Evolutionary conservation across 1,140 invertebrate species (phyloP).

Genomic region (Scaptomyza hsui): DNA sequence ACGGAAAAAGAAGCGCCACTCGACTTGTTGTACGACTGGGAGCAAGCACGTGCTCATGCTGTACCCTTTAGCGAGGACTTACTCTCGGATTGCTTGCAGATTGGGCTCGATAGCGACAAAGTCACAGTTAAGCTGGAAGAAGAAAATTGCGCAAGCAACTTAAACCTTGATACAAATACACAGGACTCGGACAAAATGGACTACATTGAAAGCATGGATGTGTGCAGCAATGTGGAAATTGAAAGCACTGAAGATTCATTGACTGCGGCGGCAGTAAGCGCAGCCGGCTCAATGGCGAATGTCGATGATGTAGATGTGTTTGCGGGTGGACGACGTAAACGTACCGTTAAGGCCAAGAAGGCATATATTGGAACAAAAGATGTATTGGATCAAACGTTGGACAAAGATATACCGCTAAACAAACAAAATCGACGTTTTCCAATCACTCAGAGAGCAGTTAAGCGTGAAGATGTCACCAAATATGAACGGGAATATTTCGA

Average conservation of each 20-base stretch:
- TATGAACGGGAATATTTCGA: conserved; percentile 88
- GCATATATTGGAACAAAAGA: conserved; percentile 76
- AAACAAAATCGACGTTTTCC: conserved; percentile 86
- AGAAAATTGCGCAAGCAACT: conserved; percentile 14
- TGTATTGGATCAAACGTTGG: conserved; percentile 73
- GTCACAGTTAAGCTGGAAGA: conserved; percentile 51
- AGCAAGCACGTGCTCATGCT: conserved; percentile 66
- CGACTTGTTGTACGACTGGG: conserved; percentile 79
- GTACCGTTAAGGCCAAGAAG: conserved; percentile 63
- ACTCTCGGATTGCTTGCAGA: conserved; percentile 49
- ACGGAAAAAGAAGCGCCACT: conserved; percentile 68
- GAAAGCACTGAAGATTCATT: conserved; percentile 78
- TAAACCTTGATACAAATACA: conserved; percentile 49
- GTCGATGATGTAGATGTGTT: conserved; percentile 57
- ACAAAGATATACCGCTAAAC: conserved; percentile 70
- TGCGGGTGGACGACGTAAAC: conserved; percentile 43
- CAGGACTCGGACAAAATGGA: conserved; percentile 77
- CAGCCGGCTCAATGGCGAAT: conserved; percentile 41
- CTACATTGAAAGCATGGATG: conserved; percentile 78
- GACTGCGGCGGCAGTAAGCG: conserved; percentile 39
- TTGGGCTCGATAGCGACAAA: conserved; percentile 21
- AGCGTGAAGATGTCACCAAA: conserved; percentile 85
- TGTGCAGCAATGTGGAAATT: conserved; percentile 80
- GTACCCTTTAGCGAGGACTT: conserved; percentile 55
- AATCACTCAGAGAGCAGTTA: conserved; percentile 82